A percentile compares a stretch with the other conserved stretches of the same genome.
Evolutionary conservation across 1,140 invertebrate species (phyloP).

Genomic region (Danaus plexippus): DNA sequence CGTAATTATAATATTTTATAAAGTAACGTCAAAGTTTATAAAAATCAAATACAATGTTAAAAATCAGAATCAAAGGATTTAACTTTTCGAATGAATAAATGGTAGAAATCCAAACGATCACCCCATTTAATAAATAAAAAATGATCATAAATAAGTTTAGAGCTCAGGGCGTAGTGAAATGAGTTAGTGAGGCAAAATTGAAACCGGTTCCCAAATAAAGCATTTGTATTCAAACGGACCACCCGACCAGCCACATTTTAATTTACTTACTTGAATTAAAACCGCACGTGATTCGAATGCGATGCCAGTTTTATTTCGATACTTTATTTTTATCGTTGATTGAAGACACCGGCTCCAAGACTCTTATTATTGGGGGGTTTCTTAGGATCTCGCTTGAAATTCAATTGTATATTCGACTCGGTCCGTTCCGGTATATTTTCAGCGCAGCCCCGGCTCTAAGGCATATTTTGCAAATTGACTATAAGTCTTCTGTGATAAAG

Average conservation of each 20-base stretch:
- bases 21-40: no score
- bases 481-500: slow-evolving; percentile 41
- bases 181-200: slow-evolving; percentile 49
- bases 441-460: slow-evolving; percentile 23
- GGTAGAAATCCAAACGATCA: neutral
- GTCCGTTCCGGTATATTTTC: slow-evolving; percentile 26
- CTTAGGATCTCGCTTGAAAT: slow-evolving; percentile 22
- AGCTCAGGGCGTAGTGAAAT: slow-evolving; percentile 37
- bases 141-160: slow-evolving; percentile 46
- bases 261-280: slow-evolving; percentile 70
- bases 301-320: slow-evolving; percentile 43
- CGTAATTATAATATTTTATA: no score
- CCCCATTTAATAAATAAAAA: slow-evolving; percentile 48
- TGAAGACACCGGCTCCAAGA: slow-evolving; percentile 37
- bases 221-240: slow-evolving; percentile 66
- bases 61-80: slow-evolving; percentile 2
- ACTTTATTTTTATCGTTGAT: slow-evolving; percentile 65
- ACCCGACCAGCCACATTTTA: slow-evolving; percentile 59
- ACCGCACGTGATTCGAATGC: slow-evolving; percentile 64
- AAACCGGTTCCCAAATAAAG: slow-evolving; percentile 53
- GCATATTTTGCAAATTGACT: slow-evolving; percentile 47
- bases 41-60: neutral
- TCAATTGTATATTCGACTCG: slow-evolving; percentile 40
- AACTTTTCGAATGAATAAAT: no score
- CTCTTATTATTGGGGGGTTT: slow-evolving; percentile 38